Base-by-base conservation (phyloP, 2,888 invertebrate species). In the Ditula angustiorana region DNA sequence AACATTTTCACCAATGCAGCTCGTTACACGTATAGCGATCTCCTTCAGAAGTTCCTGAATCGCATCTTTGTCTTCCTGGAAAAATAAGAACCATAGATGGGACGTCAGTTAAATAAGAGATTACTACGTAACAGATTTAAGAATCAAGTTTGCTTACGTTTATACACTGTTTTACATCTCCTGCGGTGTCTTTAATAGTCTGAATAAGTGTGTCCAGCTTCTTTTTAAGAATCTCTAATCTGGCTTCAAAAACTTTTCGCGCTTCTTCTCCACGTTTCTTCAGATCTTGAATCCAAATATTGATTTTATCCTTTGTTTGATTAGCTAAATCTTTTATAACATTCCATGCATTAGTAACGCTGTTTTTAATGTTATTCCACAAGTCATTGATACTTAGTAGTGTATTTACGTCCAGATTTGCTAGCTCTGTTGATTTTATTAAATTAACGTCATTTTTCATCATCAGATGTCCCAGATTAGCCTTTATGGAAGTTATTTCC, bases 301-400 rank as follows among this genome's bases (percentile, higher is more conserved):
- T 66, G 19, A 84, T 70, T 67, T 79, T 81, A 5, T 75, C 68
- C 19, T 73, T 77, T 11, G 79, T 77, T 28, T 74, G 73, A 23
- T 73, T 61, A n/a, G 79, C 77, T 11, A 81, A 62, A n/a, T 67
- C 58, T 70, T 79, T 81, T 1, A 86, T 56, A 13, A 72, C 71
- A 10, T 80, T 72, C 83, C 81, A 84, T 16, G 76, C 74, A 46
- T 70, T 72, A 37, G 71, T 61, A 0, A 79, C 76, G 52, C 73
- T 77, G 2, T 74, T 73, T 68, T 77, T 83, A 13, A 83, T 74
- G 52, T 72, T 77, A 26, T 71, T 69, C 82, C 80, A 80, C 7
- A 81, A 58, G 2, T 63, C 63, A 44, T 57, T 63, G 13, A 63
- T 46, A 26, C 44, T 63, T 7, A 35, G 11, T 3, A 63, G n/a